These are phyloP conservation scores for Eledona agricola DNA, from an alignment of 2,888 invertebrate species.

Conservation along the genomic window DNA sequence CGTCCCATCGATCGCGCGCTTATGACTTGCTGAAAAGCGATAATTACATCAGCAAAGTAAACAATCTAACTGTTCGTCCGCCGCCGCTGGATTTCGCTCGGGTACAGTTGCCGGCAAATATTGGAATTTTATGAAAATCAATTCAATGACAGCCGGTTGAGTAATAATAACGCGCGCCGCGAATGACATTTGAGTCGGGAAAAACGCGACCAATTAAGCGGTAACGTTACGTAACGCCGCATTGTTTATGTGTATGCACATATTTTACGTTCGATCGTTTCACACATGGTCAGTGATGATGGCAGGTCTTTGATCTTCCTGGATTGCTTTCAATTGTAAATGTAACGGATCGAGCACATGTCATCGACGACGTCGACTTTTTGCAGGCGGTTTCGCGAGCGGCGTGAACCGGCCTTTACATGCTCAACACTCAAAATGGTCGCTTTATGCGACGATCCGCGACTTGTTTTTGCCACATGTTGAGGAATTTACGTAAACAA, in stretches of 20 bases:
- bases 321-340: conserved; percentile 17
- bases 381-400: no score
- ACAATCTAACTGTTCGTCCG: conserved; percentile 37
- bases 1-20: no score
- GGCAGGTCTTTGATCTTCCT: conserved; percentile 44
- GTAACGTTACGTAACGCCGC: conserved; percentile 23
- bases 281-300: conserved; percentile 44
- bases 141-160: conserved; percentile 31
- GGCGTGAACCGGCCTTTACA: no score
- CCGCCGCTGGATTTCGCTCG: conserved; percentile 30
- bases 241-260: conserved; percentile 17
- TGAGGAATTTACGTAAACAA: conserved; percentile 1
- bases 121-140: conserved; percentile 31
- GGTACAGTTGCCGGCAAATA: conserved; percentile 14
- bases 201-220: conserved; percentile 15
- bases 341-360: conserved; percentile 24
- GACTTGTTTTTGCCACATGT: conserved; percentile 1
- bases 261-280: conserved; percentile 30
- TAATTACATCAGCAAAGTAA: conserved; percentile 31
- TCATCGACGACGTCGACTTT: no score
- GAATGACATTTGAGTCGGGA: conserved; percentile 26
- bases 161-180: no score
- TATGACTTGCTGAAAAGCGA: conserved; percentile 19
- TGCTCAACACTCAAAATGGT: no score
- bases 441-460: not conserved